A percentile compares a stretch with the other conserved stretches of the same genome.
Evolutionary conservation across 2,797 vertebrate species (phyloP).

Genomic region (Gymnoscopelus braueri): DNA sequence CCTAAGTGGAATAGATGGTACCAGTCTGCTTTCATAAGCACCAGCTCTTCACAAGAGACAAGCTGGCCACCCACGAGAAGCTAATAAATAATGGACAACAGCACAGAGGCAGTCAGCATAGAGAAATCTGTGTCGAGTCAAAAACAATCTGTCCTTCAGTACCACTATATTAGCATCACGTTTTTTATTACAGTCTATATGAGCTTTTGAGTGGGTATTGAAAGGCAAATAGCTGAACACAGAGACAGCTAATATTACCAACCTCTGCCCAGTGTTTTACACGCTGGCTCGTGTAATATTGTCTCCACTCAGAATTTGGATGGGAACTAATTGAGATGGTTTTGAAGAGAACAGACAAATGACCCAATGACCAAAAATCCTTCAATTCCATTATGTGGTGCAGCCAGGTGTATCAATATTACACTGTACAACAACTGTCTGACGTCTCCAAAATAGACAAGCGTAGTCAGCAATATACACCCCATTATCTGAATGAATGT

Average conservation of each 20-base stretch:
- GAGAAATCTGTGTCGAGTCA: constrained; percentile 48
- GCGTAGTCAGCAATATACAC: no score
- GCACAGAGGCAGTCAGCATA: constrained; percentile 37
- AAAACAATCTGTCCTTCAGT: constrained; percentile 43
- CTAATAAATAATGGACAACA: constrained; percentile 50
- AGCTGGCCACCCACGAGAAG: constrained; percentile 26
- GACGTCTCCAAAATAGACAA: no score
- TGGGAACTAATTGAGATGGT: background rate
- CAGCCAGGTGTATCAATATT: no score
- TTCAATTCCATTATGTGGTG: background rate
- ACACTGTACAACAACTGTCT: no score
- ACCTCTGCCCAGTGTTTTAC: constrained; percentile 4
- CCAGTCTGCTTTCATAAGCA: constrained; percentile 31
- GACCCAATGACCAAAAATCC: background rate
- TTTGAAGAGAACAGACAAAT: background rate
- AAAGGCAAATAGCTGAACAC: constrained; percentile 26
- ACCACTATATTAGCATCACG: constrained; percentile 26
- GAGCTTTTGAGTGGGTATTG: constrained; percentile 20
- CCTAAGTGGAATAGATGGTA: constrained; percentile 36
- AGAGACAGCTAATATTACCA: constrained; percentile 9
- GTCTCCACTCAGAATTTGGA: background rate
- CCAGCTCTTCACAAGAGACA: constrained; percentile 27
- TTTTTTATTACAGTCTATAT: constrained; percentile 48
- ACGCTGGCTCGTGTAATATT: no score
- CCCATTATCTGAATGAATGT: background rate